phyloP scores from a whole-genome alignment of 2,113 vertebrate genomes.

The Casuarius casuarius region DNA sequence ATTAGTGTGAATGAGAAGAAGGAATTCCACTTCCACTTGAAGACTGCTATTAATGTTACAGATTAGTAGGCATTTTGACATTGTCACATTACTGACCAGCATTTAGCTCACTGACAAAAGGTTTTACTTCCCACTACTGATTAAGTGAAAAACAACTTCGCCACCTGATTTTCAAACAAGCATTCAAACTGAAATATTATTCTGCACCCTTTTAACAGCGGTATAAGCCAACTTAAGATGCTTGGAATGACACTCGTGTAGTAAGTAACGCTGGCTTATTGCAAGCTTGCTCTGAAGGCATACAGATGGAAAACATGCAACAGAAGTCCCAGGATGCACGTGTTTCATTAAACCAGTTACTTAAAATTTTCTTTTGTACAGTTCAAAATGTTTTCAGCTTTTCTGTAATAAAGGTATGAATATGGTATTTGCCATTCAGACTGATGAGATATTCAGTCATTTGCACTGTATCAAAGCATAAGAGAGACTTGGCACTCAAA shows the following conservation, averaged over 20 bases:
- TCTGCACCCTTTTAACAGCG: background rate
- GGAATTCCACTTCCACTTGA: background rate
- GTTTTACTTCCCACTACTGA: background rate
- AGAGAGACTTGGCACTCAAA: background rate
- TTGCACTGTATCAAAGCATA: background rate
- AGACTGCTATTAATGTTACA: background rate
- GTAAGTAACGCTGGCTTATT: background rate
- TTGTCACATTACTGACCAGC: background rate
- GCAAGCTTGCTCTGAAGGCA: background rate
- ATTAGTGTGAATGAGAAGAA: background rate
- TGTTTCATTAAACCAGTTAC: constrained; percentile 3
- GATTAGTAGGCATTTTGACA: background rate
- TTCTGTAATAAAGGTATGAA: background rate
- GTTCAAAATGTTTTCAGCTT: background rate
- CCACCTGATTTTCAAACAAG: background rate
- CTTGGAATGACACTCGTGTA: background rate
- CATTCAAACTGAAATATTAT: background rate
- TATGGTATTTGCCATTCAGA: background rate
- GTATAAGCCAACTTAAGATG: background rate
- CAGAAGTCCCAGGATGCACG: background rate
- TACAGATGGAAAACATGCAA: background rate
- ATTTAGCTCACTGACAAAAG: background rate
- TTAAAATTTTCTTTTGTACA: background rate
- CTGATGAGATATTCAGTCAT: background rate
- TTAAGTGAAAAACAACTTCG: background rate